These are phyloP conservation scores for Altica lythri DNA, from an alignment of 2,888 invertebrate species.

Conservation along the genomic window DNA sequence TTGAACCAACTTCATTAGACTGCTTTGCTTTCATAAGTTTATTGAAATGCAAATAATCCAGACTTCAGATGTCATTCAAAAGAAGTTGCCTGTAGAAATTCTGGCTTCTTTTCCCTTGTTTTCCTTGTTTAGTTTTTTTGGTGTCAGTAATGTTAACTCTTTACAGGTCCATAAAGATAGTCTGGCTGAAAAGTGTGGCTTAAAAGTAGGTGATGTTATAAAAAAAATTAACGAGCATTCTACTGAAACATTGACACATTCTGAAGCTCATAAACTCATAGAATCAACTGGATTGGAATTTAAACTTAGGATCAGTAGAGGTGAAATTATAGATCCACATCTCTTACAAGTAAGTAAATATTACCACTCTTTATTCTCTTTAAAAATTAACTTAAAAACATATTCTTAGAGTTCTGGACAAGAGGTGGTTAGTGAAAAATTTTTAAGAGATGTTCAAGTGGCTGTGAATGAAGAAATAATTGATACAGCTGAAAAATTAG, in stretches of 20 bases:
- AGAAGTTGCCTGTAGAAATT: no score
- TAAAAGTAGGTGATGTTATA: constrained; percentile 84
- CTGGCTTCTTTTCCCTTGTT: no score
- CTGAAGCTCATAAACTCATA: constrained; percentile 76
- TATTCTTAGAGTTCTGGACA: no score
- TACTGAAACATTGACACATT: constrained; percentile 72
- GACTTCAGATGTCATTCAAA: no score
- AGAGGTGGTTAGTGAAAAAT: no score
- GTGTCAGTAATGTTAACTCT: background rate
- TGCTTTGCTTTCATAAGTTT: no score
- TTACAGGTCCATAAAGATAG: constrained; percentile 78
- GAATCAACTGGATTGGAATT: constrained; percentile 73
- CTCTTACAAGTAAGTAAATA: constrained; percentile 20
- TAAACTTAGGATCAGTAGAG: constrained; percentile 65
- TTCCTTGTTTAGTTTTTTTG: background rate
- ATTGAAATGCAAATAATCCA: no score
- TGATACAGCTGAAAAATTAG: constrained; percentile 26
- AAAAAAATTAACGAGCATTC: constrained; percentile 74
- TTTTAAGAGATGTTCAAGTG: constrained; percentile 30
- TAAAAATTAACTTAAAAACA: no score
- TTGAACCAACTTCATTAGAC: no score
- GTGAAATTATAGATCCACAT: constrained; percentile 31
- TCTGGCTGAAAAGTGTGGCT: constrained; percentile 80
- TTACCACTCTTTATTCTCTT: no score
- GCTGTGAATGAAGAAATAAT: constrained; percentile 29